Conservation (phyloP, 30 jellyfish, hydroid and myxozoan species). For the Mastigias papua region DNA sequence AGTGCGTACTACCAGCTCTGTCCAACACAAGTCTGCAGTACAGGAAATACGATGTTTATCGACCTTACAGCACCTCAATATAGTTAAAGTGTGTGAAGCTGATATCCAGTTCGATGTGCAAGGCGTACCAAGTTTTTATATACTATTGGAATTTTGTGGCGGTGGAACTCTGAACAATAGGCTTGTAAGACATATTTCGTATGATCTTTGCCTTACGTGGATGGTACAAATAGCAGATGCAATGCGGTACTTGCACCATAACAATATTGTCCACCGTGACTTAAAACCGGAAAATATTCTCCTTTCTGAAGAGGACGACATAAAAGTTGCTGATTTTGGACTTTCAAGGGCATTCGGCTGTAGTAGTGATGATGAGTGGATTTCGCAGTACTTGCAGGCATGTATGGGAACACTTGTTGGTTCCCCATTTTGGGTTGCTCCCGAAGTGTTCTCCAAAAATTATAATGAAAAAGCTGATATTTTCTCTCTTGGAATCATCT, state of each 20-base stretch:
- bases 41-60: constrained; percentile 59
- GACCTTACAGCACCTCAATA: constrained; percentile 26
- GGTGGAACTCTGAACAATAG: constrained; percentile 65
- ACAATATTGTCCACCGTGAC: constrained; percentile 74
- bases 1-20: neutral
- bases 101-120: constrained; percentile 42
- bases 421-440: constrained; percentile 83
- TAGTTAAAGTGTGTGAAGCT: constrained; percentile 56
- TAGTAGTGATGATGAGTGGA: constrained; percentile 5
- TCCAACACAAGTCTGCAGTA: constrained; percentile 31
- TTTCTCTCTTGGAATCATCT: constrained; percentile 68
- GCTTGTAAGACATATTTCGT: neutral
- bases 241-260: constrained; percentile 34
- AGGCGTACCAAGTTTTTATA: constrained; percentile 9
- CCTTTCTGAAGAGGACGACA: constrained; percentile 32
- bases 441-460: constrained; percentile 64
- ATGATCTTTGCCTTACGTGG: constrained; percentile 48
- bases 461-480: constrained; percentile 75
- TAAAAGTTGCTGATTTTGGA: constrained; percentile 80
- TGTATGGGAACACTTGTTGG: constrained; percentile 77
- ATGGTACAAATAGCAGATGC: constrained; percentile 70
- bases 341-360: constrained; percentile 57
- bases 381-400: constrained; percentile 11
- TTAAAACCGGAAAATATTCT: constrained; percentile 74
- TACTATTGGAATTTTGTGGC: constrained; percentile 74